Base-by-base conservation (phyloP, 2,113 vertebrate species). In the Myrmecobius fasciatus region DNA sequence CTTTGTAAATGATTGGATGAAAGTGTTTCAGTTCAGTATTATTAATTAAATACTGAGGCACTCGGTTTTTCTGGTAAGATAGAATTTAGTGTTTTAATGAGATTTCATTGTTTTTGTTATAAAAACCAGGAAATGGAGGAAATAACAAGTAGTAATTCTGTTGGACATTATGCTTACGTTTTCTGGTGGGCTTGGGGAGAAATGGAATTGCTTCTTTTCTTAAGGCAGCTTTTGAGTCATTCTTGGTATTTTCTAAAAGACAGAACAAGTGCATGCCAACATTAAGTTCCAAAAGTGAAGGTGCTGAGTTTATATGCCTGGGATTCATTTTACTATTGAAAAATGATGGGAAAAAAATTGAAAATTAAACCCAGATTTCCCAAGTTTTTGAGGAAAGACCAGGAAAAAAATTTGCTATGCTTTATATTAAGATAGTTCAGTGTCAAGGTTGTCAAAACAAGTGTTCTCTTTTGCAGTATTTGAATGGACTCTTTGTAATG, bases 281-380 rank as follows among this genome's bases (percentile, higher is more conserved):
- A 95, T 52, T 96, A 89, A 96, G 52, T 94, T 95, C 46, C 88
- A 94, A 95, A 88, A 51, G 22, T 93, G 91, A 43, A 96, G 52
- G 31, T 92, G 31, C 52, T 67, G 60, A 94, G 89, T 89, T 93
- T n/a, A 94, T 51, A 91, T 92, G 89, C 20, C 28, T 97, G 56
- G 52, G 89, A 93, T 92, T 92, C 92, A 60, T 31, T 91, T 91
- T 92, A 92, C 3, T n/a, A 31, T 8, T 92, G 26, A 89, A 47
- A 93, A 95, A 96, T 67, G 90, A 94, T 9, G 22, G n/a, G n/a
- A n/a, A 54, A 90, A 49, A 53, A 96, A 93, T 91, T 88, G 47
- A 91, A 93, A 90, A 52, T 96, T 48, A 92, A 93, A 94, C 47
- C 36, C 14, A 96, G 49, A 53, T 94, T 43, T 83, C n/a, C n/a